Evolutionary conservation across 2,888 invertebrate genomes (phyloP).

Genomic region (Zhuqinia jingwanae): DNA sequence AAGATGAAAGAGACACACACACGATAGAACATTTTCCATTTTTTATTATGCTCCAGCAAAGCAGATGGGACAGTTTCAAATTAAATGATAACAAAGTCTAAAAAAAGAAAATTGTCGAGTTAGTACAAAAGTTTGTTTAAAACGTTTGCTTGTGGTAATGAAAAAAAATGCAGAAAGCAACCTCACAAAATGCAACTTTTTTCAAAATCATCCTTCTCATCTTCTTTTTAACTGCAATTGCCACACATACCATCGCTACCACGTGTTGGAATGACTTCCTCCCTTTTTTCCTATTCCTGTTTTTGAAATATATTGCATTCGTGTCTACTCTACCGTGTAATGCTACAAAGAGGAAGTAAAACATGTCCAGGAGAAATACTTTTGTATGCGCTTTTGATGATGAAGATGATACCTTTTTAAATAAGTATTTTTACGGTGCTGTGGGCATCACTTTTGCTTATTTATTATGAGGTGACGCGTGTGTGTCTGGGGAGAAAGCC

Average conservation of each 20-base stretch:
- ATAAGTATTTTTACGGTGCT: constrained; percentile 48
- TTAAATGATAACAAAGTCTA: constrained; percentile 61
- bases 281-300: neutral
- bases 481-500: constrained; percentile 51
- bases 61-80: constrained; percentile 49
- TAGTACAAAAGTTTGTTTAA: constrained; percentile 11
- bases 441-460: constrained; percentile 4
- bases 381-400: neutral
- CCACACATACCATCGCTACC: constrained; percentile 40
- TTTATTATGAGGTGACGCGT: neutral
- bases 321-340: constrained; percentile 42
- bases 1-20: neutral
- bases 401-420: constrained; percentile 10
- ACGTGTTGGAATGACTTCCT: constrained; percentile 52
- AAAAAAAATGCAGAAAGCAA: neutral
- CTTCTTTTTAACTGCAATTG: neutral
- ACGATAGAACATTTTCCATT: neutral
- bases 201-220: neutral
- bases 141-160: neutral
- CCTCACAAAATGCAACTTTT: neutral
- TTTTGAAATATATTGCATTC: constrained; percentile 50
- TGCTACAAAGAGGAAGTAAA: constrained; percentile 42
- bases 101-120: neutral
- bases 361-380: constrained; percentile 36
- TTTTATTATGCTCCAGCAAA: neutral